Evolutionary conservation across 2,797 vertebrate genomes (phyloP), one percentile per base, ranked within the genome.

Genomic region (Borostomias antarcticus): DNA sequence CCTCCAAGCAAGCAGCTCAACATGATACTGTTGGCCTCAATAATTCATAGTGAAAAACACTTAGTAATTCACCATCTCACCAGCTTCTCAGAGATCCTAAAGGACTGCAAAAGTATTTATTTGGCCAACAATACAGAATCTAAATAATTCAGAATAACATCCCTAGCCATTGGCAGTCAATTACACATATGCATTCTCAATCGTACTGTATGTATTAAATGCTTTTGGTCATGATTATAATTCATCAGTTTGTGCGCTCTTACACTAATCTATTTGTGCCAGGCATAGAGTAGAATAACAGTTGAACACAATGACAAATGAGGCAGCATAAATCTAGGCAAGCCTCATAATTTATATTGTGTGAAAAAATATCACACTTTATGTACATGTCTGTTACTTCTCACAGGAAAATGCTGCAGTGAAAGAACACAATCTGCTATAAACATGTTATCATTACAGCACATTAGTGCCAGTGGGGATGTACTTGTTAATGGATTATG

Each of bases 221-320:
- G 6, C n/a, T 23, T 7, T 48, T 17, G 47, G 8, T 48, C 21
- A 48, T 48, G 21, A 48, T 21, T 1, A 48, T 48, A n/a, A 69
- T 26, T 47, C 40, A 64, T 76, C 65, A 64, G 72, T 52, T 35
- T 54, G 62, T 69, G 76, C 76, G 69, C 72, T 32, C 15, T 2
- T 77, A 59, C 72, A 62, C 61, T 70, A 62, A n/a, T n/a, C n/a
- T n/a, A 76, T 75, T 80, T 76, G 64, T 61, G 62, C 66, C 53
- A 72, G 68, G 64, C 74, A 76, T 66, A 62, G 65, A 48, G 64
- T 69, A 73, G 54, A 82, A 86, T 83, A 19, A 50, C 19, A 25
- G 47, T 23, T 23, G 19, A 88, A 45, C 61, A 81, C 77, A 86
- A 80, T 77, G 63, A 57, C 45, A 58, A 35, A 28, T 21, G 9